These are phyloP conservation scores for Lipophrys pholis DNA, from an alignment of 2,113 vertebrate genomes.

Conservation along the genomic window DNA sequence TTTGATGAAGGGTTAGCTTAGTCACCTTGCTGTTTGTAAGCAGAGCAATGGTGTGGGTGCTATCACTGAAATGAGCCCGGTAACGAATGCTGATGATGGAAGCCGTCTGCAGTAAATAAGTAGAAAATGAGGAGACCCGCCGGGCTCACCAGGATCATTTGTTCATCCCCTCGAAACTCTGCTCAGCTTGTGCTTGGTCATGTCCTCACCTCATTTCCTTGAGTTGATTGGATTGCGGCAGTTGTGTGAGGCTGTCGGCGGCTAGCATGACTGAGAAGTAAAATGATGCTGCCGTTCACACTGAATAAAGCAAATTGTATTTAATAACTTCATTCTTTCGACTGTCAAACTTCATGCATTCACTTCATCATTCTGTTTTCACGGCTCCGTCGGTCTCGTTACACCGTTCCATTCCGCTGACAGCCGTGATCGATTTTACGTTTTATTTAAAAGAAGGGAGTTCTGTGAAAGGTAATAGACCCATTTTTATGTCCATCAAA, in stretches of 20 bases:
- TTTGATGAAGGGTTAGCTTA: slow-evolving; percentile 8
- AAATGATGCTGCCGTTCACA: slow-evolving; percentile 36
- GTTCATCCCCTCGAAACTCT: slow-evolving; percentile 35
- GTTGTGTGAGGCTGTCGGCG: slow-evolving; percentile 28
- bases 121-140: slow-evolving; percentile 50
- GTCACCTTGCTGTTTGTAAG: slow-evolving; percentile 33
- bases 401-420: slow-evolving; percentile 30
- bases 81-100: slow-evolving; percentile 53
- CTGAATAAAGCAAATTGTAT: slow-evolving; percentile 32
- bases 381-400: slow-evolving; percentile 14
- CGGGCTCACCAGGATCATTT: slow-evolving; percentile 39
- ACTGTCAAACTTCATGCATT: slow-evolving; percentile 43
- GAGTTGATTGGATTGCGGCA: slow-evolving; percentile 43
- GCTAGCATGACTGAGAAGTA: slow-evolving; percentile 39
- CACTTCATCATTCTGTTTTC: slow-evolving; percentile 49
- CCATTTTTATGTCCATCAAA: slow-evolving; percentile 34
- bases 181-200: slow-evolving; percentile 45
- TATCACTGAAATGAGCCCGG: slow-evolving; percentile 36
- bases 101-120: slow-evolving; percentile 50
- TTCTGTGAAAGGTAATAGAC: slow-evolving; percentile 23
- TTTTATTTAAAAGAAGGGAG: slow-evolving; percentile 33
- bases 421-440: slow-evolving; percentile 46
- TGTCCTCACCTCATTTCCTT: slow-evolving; percentile 56
- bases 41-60: slow-evolving; percentile 27
- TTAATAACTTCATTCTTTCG: slow-evolving; percentile 51